Conservation (phyloP, 2,113 vertebrate genomes). For the Jacana jacana region DNA sequence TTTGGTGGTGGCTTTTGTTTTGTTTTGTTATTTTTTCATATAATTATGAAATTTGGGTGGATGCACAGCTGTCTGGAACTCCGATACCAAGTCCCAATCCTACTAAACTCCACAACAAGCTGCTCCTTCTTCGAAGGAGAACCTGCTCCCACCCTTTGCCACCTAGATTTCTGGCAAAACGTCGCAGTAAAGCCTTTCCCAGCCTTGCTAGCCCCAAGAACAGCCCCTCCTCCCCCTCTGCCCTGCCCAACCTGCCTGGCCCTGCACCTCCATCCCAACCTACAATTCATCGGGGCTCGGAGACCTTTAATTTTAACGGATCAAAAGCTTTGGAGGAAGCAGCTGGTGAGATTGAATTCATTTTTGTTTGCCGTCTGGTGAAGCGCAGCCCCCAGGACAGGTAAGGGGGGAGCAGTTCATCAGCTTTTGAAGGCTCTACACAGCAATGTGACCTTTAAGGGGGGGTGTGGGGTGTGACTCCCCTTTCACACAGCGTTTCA, state of each 20-base stretch:
- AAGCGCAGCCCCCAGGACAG: not conserved
- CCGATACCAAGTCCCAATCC: not conserved
- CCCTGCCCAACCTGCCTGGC: not conserved
- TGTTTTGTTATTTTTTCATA: not conserved
- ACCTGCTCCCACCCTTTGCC: not conserved
- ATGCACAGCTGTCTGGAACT: not conserved
- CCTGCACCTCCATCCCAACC: not conserved
- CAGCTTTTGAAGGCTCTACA: not conserved
- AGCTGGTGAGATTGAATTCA: not conserved
- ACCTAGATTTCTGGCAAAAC: rapidly evolving
- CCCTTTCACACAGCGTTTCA: not conserved
- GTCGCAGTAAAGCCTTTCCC: not conserved
- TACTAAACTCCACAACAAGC: not conserved
- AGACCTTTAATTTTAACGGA: constrained; percentile 36
- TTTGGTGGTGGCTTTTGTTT: too few relatives aligned
- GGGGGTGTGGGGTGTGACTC: not conserved
- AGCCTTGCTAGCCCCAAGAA: not conserved
- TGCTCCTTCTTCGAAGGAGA: not conserved
- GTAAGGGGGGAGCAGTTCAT: not conserved
- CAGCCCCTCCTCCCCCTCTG: not conserved
- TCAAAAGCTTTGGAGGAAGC: constrained; percentile 9
- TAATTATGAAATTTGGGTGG: not conserved
- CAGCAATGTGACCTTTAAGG: not conserved
- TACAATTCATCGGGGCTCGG: not conserved
- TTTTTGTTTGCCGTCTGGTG: too few relatives aligned